Conservation (phyloP, 1,140 invertebrate genomes). For the Lepidurus arcticus region DNA sequence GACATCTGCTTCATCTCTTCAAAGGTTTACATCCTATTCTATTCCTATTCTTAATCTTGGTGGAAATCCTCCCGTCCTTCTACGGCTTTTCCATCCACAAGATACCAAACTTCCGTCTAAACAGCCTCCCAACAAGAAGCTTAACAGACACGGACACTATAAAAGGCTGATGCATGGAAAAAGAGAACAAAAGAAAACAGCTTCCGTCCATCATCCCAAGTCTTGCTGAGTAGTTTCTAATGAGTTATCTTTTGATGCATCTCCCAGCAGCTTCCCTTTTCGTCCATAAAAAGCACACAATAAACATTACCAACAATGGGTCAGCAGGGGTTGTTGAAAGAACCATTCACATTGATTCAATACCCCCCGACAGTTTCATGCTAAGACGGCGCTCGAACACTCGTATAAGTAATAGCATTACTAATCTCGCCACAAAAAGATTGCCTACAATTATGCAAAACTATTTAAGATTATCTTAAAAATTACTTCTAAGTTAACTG, state of each 20-base stretch:
- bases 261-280: neutral
- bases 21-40: too few species aligned
- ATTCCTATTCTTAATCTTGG: too few species aligned
- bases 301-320: neutral
- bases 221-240: neutral
- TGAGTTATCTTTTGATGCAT: neutral
- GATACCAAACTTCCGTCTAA: neutral
- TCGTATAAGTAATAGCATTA: too few species aligned
- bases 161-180: neutral
- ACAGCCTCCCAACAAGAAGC: neutral
- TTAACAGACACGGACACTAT: neutral
- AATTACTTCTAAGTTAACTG: too few species aligned
- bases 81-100: neutral
- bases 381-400: too few species aligned
- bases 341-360: neutral
- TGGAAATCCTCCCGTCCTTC: too few species aligned
- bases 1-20: too few species aligned
- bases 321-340: neutral
- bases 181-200: neutral
- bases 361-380: neutral
- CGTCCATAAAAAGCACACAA: constrained; percentile 5
- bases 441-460: too few species aligned
- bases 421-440: too few species aligned
- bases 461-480: too few species aligned
- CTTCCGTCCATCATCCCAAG: neutral